Conservation (phyloP, 1,140 invertebrate genomes). For the Zaprionus ghesquierei region DNA sequence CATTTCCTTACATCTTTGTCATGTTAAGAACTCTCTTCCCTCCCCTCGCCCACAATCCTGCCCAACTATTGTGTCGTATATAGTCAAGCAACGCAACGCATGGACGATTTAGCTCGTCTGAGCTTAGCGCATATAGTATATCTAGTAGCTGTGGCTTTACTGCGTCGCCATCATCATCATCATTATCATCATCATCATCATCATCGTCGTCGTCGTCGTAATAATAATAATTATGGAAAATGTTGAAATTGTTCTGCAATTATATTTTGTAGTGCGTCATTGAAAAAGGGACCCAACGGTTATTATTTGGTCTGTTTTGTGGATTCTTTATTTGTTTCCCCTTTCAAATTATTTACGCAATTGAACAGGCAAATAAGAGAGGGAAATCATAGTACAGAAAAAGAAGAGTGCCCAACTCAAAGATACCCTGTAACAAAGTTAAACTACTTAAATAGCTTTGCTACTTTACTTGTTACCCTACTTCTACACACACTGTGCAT, state of each 20-base stretch:
- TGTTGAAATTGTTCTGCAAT: constrained; percentile 19
- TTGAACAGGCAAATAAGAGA: constrained; percentile 19
- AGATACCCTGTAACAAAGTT: constrained; percentile 9
- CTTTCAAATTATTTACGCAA: constrained; percentile 47
- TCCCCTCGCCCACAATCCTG: too few relatives aligned
- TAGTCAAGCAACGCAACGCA: too few relatives aligned
- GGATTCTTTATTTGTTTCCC: constrained; percentile 18
- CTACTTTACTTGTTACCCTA: too few relatives aligned
- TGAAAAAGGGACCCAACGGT: constrained; percentile 1
- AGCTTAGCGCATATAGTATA: background rate
- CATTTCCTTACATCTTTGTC: background rate
- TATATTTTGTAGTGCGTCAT: constrained; percentile 49
- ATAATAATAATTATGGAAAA: background rate
- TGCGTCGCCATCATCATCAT: constrained; percentile 2
- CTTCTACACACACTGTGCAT: background rate
- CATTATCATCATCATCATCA: background rate
- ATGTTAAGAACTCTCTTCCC: background rate
- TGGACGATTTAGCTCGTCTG: background rate
- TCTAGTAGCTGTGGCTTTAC: background rate
- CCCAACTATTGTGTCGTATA: too few relatives aligned
- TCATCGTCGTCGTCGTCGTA: background rate
- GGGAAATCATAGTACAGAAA: background rate
- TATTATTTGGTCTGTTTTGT: background rate
- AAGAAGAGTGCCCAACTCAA: background rate
- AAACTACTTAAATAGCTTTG: too few relatives aligned